A percentile compares a stretch with the other conserved stretches of the same genome.
Evolutionary conservation across 2,113 vertebrate species (phyloP).

Genomic region (Urocolius indicus): DNA sequence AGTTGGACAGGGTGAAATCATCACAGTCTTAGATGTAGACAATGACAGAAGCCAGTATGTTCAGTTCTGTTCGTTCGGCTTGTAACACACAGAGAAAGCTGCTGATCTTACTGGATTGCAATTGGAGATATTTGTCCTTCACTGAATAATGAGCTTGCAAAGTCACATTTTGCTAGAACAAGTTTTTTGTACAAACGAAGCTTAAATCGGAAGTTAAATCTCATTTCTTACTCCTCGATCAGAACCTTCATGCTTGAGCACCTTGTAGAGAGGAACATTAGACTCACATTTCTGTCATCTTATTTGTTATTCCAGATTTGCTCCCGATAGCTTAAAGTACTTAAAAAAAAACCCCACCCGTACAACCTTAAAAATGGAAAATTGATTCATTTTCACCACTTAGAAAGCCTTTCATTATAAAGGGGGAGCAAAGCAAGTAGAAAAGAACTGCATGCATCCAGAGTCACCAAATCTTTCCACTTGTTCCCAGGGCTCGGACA

Average conservation of each 20-base stretch:
- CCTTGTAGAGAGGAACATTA: constrained; percentile 45
- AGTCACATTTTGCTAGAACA: constrained; percentile 62
- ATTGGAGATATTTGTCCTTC: constrained; percentile 73
- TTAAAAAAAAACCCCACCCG: not conserved
- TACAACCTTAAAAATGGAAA: constrained; percentile 51
- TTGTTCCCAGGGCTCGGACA: constrained; percentile 65
- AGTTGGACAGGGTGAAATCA: constrained; percentile 75
- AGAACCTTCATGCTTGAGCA: constrained; percentile 54
- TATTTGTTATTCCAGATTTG: constrained; percentile 67
- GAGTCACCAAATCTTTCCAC: constrained; percentile 57
- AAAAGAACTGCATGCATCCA: constrained; percentile 58
- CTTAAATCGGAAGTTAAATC: constrained; percentile 75
- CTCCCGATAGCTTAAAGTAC: constrained; percentile 36
- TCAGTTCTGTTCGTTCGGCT: constrained; percentile 63
- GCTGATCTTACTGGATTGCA: constrained; percentile 36
- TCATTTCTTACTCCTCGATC: constrained; percentile 58
- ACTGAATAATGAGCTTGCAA: constrained; percentile 65
- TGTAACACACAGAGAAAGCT: constrained; percentile 67
- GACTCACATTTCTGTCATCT: constrained; percentile 49
- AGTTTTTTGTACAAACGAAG: constrained; percentile 56
- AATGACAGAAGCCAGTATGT: constrained; percentile 75
- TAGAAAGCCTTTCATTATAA: constrained; percentile 39
- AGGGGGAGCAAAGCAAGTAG: constrained; percentile 20
- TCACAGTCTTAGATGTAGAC: constrained; percentile 75
- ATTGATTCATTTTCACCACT: constrained; percentile 45